These are phyloP conservation scores for Pheucticus melanocephalus DNA, from an alignment of 2,113 vertebrate species.

Conservation along the genomic window DNA sequence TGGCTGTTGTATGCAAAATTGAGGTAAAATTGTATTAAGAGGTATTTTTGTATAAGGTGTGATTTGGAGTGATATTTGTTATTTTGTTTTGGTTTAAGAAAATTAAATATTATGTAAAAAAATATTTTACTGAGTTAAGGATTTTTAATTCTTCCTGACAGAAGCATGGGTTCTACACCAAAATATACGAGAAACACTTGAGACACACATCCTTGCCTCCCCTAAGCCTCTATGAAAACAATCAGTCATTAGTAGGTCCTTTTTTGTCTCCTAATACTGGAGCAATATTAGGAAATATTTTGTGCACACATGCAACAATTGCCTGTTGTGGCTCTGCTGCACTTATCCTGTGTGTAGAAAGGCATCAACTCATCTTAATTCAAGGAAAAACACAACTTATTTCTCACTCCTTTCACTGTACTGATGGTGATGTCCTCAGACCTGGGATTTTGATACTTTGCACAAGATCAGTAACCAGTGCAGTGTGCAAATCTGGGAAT, in stretches of 20 bases:
- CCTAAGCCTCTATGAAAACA: neutral
- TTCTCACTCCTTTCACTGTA: neutral
- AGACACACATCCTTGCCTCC: neutral
- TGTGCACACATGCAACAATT: neutral
- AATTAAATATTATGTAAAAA: neutral
- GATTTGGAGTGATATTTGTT: neutral
- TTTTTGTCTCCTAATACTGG: neutral
- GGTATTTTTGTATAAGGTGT: neutral
- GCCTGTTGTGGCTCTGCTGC: neutral
- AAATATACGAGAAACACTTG: neutral
- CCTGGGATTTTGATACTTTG: neutral
- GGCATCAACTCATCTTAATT: neutral
- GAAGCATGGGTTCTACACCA: neutral
- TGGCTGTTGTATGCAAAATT: neutral
- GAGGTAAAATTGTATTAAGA: neutral
- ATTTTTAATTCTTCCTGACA: neutral
- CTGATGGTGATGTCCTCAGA: neutral
- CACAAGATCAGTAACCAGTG: neutral
- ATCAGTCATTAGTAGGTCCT: neutral
- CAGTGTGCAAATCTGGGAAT: neutral
- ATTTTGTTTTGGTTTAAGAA: neutral
- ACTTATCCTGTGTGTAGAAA: neutral
- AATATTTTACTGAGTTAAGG: neutral
- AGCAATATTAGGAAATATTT: neutral
- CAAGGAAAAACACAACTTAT: neutral